A percentile compares a stretch with the other conserved stretches of the same genome.
These are phyloP conservation scores for Lemur catta DNA, from an alignment of 2,797 vertebrate genomes.

Conservation along the genomic window DNA sequence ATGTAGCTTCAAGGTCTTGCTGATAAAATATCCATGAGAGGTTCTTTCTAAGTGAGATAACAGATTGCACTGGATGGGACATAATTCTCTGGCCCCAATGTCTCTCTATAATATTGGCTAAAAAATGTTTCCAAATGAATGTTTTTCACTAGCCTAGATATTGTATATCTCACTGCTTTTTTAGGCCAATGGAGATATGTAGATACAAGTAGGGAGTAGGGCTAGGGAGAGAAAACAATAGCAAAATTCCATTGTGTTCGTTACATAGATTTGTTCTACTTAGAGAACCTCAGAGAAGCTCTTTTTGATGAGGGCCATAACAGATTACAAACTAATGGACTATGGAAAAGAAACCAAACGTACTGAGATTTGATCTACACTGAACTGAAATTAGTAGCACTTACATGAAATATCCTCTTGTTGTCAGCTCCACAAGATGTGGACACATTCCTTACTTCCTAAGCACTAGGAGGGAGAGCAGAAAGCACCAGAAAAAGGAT, in stretches of 20 bases:
- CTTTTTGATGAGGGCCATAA: slow-evolving; percentile 69
- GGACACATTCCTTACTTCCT: slow-evolving; percentile 56
- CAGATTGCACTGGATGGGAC: not conserved
- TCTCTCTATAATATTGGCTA: not conserved
- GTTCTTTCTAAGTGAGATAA: slow-evolving; percentile 35
- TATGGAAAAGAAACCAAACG: slow-evolving; percentile 71
- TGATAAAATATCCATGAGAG: slow-evolving; percentile 52
- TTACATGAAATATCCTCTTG: not conserved
- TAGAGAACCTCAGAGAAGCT: slow-evolving; percentile 53
- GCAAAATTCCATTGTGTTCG: slow-evolving; percentile 63
- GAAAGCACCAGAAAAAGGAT: not conserved
- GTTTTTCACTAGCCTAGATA: not conserved
- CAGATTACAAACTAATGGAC: slow-evolving; percentile 79
- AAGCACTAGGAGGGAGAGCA: slow-evolving; percentile 20
- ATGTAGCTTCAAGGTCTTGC: not conserved
- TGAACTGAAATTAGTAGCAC: slow-evolving; percentile 60
- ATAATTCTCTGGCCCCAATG: not conserved
- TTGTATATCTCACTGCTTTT: not conserved
- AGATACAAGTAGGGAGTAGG: slow-evolving; percentile 14
- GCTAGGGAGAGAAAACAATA: slow-evolving; percentile 8
- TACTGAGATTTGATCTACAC: slow-evolving; percentile 75
- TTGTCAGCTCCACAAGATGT: slow-evolving; percentile 51
- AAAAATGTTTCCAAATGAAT: not conserved
- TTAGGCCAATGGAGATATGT: slow-evolving; percentile 44
- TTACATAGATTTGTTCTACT: slow-evolving; percentile 81